A percentile compares a stretch with the other conserved stretches of the same genome.
Evolutionary conservation across 2,113 vertebrate species (phyloP).

Genomic region (Hystrix brachyura): DNA sequence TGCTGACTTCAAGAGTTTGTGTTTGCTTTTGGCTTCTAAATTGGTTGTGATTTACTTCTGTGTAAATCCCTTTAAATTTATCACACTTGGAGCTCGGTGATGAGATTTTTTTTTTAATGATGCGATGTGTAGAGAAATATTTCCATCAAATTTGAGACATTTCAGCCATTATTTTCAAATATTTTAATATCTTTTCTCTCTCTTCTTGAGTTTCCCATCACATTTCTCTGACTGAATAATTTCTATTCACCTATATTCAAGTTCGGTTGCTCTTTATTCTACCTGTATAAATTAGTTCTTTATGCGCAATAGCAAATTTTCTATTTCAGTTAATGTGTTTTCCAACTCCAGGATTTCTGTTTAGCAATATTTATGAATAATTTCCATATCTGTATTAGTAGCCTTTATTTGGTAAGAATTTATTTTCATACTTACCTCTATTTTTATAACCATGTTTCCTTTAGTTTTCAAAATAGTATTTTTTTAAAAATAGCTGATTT

Average conservation of each 20-base stretch:
- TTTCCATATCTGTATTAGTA: background rate
- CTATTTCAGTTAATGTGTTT: background rate
- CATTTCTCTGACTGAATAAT: background rate
- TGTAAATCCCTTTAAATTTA: background rate
- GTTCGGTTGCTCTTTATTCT: background rate
- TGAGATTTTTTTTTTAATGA: background rate
- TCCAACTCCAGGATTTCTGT: constrained; percentile 24
- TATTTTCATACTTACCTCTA: background rate
- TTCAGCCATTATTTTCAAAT: background rate
- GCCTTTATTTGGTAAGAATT: background rate
- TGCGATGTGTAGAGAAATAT: background rate
- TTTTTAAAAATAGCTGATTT: background rate
- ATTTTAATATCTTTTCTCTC: background rate
- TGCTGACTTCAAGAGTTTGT: background rate
- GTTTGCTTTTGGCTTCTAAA: background rate
- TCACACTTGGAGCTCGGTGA: background rate
- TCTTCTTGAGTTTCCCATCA: background rate
- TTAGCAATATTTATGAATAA: background rate
- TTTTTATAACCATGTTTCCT: background rate
- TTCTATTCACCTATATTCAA: background rate
- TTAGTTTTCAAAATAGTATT: background rate
- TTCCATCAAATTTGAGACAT: background rate
- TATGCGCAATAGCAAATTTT: background rate
- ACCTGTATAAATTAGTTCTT: background rate
- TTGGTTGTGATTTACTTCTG: background rate